A percentile compares a stretch with the other conserved stretches of the same genome.
Conservation (phyloP, 2,888 invertebrate genomes). For the Eretmocerus hayati region DNA sequence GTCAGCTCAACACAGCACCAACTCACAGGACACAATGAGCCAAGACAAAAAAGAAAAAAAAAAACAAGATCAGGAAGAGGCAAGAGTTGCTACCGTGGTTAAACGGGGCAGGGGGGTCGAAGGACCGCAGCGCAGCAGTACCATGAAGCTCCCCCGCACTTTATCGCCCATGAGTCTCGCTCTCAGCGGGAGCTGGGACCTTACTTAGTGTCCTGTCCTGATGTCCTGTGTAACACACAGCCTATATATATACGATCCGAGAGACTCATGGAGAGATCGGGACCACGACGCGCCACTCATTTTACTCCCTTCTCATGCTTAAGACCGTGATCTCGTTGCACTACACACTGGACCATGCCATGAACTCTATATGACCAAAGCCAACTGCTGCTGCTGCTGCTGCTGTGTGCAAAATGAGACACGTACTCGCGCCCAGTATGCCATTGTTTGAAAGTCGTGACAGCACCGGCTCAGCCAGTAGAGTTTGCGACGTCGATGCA, state of each 20-base stretch:
- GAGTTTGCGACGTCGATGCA: too few relatives aligned
- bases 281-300: constrained; percentile 16
- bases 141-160: constrained; percentile 15
- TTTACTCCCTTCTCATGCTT: constrained; percentile 7
- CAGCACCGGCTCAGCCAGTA: constrained; percentile 45
- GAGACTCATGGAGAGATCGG: background rate
- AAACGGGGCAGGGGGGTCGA: constrained; percentile 1
- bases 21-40: too few relatives aligned
- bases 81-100: constrained; percentile 16
- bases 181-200: background rate
- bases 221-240: too few relatives aligned
- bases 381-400: background rate
- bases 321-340: background rate
- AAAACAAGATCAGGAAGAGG: background rate
- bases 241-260: too few relatives aligned
- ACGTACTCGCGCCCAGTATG: constrained; percentile 26
- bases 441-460: constrained; percentile 43
- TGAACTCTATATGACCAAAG: constrained; percentile 9
- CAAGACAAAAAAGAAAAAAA: background rate
- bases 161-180: constrained; percentile 9
- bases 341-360: background rate
- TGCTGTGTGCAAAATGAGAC: constrained; percentile 36
- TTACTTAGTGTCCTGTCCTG: too few relatives aligned
- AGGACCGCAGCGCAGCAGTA: background rate
- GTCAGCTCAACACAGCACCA: too few relatives aligned